Evolutionary conservation across 2,113 vertebrate genomes (phyloP).

Genomic region (Stictonetta naevosa): DNA sequence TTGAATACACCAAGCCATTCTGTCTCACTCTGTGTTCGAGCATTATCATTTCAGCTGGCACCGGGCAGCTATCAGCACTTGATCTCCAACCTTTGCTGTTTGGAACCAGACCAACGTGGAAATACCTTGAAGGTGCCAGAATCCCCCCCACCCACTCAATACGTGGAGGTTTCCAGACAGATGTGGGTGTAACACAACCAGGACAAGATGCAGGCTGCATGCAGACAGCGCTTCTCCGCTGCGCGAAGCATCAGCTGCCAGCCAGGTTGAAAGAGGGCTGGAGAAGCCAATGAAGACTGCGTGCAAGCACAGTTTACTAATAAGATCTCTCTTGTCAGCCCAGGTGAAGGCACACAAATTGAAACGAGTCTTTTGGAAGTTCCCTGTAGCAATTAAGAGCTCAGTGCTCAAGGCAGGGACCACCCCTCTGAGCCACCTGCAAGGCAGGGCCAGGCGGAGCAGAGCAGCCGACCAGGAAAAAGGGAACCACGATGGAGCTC

Average conservation of each 20-base stretch:
- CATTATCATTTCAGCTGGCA: neutral
- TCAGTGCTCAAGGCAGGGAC: neutral
- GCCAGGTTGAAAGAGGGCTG: neutral
- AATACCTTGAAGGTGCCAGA: neutral
- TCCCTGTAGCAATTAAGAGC: neutral
- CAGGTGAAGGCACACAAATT: neutral
- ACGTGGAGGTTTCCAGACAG: neutral
- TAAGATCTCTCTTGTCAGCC: neutral
- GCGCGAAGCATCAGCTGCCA: neutral
- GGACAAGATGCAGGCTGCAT: neutral
- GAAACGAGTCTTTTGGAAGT: neutral
- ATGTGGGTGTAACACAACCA: neutral
- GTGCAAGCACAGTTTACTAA: neutral
- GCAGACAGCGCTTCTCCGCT: neutral
- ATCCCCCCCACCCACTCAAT: neutral
- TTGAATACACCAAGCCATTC: accelerated
- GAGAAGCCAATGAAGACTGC: accelerated
- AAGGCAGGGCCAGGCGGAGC: neutral
- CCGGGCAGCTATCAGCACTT: neutral
- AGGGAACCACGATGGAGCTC: neutral
- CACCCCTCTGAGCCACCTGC: neutral
- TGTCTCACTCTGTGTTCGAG: neutral
- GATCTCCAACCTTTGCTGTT: neutral
- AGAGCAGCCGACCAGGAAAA: neutral
- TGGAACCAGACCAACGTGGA: neutral